Evolutionary conservation across 2,797 vertebrate species (phyloP), one percentile per base, ranked within the genome.

Genomic region (Hippoglossus hippoglossus): DNA sequence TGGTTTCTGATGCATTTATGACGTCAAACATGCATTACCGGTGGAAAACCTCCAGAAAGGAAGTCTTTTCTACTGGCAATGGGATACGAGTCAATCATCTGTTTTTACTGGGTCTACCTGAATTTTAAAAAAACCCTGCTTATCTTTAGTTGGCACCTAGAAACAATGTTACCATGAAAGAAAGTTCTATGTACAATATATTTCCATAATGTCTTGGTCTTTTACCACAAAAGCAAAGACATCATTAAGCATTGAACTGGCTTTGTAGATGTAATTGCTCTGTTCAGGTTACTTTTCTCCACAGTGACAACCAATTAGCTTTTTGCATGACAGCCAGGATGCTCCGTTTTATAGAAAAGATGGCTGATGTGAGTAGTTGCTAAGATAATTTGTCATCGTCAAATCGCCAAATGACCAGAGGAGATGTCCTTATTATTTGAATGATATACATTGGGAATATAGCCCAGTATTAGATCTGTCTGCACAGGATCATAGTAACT

Each of bases 241-340:
- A 72, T 75, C 46, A 70, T 77, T 66, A 62, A 57, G 53, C 55
- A 68, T 0, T n/a, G 26, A 53, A 18, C 9, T 54, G 51, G 16
- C 58, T 77, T 70, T 67, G 54, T 50, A 44, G 41, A 26, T 34
- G 1, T 26, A 63, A 57, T 67, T 64, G 55, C 72, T 70, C 44
- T 65, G 13, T 77, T 74, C 8, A 77, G 59, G 50, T 68, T 68
- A 26, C 61, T n/a, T 54, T 46, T 71, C 22, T 44, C 50, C 44
- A 8, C 67, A 68, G 57, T 77, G 69, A 75, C 67, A 50, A 36
- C 67, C 84, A 79, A 87, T 87, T 85, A 84, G 53, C 57, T 28
- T 58, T 83, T 67, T 54, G 49, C 31, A 0, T 66, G 55, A 39
- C 59, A 54, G 77, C 57, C 51, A n/a, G 13, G 50, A 56, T 16